A percentile compares a stretch with the other conserved stretches of the same genome.
Conservation (phyloP, 2,113 vertebrate species). For the Ictalurus furcatus region DNA sequence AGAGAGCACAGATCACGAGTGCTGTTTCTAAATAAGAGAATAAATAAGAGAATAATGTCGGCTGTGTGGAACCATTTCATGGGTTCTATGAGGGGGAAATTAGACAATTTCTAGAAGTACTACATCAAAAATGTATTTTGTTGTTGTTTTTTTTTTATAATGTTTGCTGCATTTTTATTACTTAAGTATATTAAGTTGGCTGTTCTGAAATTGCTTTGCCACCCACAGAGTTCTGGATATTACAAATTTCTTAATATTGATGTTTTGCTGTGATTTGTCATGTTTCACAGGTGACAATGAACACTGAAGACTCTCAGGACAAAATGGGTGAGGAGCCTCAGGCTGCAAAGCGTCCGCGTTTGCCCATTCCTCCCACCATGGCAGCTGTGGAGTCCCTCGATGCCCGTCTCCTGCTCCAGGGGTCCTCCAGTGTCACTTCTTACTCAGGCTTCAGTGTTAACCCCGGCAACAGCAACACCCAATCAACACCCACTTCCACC, state of each 20-base stretch:
- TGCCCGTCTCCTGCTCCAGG: slow-evolving; percentile 58
- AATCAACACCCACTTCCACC: background rate
- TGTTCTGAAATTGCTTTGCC: background rate
- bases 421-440: background rate
- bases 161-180: background rate
- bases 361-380: slow-evolving; percentile 62
- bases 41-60: background rate
- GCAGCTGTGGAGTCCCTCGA: background rate
- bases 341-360: slow-evolving; percentile 84
- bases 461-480: background rate
- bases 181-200: background rate
- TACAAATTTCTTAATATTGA: background rate
- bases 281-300: slow-evolving; percentile 77
- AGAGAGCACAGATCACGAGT: background rate
- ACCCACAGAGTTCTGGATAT: background rate
- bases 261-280: slow-evolving; percentile 54
- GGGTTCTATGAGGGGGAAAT: background rate
- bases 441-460: slow-evolving; percentile 56
- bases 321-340: slow-evolving; percentile 73
- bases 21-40: background rate
- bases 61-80: background rate
- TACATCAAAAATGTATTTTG: background rate
- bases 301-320: slow-evolving; percentile 68
- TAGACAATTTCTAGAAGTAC: background rate
- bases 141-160: background rate